Evolutionary conservation across 2,113 vertebrate genomes (phyloP), one percentile per base, ranked within the genome.

Genomic region (Porphyrio hochstetteri): DNA sequence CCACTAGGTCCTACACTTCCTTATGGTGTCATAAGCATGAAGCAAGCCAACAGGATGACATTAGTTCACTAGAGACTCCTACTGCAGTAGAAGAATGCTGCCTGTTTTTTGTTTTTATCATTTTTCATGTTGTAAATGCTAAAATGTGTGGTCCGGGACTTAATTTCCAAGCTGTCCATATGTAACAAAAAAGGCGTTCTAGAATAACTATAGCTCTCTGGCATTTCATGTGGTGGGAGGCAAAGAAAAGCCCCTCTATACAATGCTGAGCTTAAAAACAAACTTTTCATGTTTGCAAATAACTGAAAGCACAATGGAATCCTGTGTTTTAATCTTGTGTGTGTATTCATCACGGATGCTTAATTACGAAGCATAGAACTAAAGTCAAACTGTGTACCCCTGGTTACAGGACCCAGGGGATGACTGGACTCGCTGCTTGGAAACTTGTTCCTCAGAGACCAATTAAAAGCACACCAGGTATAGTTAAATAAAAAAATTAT

Each of bases 241-340:
- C 71, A 93, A 88, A 97, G 84, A 88, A 96, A 71, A 87, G 72
- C 74, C 71, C 74, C 65, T 82, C 88, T 85, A 76, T 97, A 86
- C 68, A 89, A 96, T 83, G 88, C 67, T 92, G 74, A 95, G 70
- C 90, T 96, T 78, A 91, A 97, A 97, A 96, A 95, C 93, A 90
- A 96, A 95, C 92, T 88, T 95, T 92, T 90, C 2, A 16, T 71
- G 74, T 96, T 96, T 86, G 81, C 77, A 92, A 97, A 95, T 96
- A 96, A 79, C 40, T 86, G 90, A 93, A 90, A 90, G 88, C 90
- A 92, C 82, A 96, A 87, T 96, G 65, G 61, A 48, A 96, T 84
- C 90, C 79, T 93, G 68, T 92, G 78, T 95, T 88, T 89, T 70
- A 65, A 46, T 69, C 64, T 80, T 2, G 16, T 80, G 75, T 86